Evolutionary conservation across 1,140 invertebrate species (phyloP).

Genomic region (Periplaneta americana): DNA sequence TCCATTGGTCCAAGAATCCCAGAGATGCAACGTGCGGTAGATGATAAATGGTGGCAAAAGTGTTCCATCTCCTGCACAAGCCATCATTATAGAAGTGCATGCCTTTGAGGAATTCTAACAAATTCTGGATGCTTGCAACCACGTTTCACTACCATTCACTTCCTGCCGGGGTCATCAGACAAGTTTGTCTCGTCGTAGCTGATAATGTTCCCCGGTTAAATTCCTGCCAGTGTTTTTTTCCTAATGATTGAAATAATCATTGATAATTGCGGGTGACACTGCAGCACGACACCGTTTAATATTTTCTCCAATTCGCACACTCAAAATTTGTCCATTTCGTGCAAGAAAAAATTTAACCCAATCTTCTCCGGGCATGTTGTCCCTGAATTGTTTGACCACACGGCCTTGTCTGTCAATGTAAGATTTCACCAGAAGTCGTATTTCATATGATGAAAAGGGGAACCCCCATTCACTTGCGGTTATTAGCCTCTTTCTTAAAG

Average conservation of each 20-base stretch:
- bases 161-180: conserved; percentile 27
- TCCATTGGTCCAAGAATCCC: conserved; percentile 30
- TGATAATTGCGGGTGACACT: conserved; percentile 20
- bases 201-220: conserved; percentile 32
- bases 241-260: too few species aligned
- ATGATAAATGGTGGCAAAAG: conserved; percentile 28
- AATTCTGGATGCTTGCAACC: conserved; percentile 32
- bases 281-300: conserved; percentile 30
- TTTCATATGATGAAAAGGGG: conserved; percentile 24
- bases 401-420: conserved; percentile 26
- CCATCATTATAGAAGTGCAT: conserved; percentile 32
- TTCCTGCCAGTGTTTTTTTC: too few species aligned
- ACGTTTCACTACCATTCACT: conserved; percentile 26
- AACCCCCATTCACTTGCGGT: too few species aligned
- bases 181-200: conserved; percentile 37
- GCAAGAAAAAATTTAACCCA: too few species aligned
- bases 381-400: conserved; percentile 21
- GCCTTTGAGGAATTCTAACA: conserved; percentile 28
- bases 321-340: conserved; percentile 23
- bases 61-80: conserved; percentile 26
- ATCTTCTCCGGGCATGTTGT: conserved; percentile 30
- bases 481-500: too few species aligned
- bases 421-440: conserved; percentile 26
- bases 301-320: conserved; percentile 25
- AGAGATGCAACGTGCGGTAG: conserved; percentile 31